phyloP scores from a whole-genome alignment of 2,113 vertebrate species.

The Chionomys nivalis region DNA sequence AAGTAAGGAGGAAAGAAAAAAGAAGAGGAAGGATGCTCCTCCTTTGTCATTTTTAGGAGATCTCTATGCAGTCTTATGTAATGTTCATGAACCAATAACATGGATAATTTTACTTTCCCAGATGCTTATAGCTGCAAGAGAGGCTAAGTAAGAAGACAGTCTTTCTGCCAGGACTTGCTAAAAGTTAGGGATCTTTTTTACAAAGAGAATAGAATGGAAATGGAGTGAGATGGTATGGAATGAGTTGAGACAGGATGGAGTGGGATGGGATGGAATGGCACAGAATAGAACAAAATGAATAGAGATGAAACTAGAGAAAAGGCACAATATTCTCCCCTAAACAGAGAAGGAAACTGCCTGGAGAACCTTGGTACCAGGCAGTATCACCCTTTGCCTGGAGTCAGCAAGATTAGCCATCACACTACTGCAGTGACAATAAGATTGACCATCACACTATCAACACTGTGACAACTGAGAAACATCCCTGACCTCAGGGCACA shows the following conservation, averaged over 20 bases:
- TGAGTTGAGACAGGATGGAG: background rate
- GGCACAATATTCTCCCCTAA: background rate
- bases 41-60: background rate
- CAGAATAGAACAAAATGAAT: background rate
- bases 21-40: background rate
- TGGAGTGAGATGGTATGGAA: background rate
- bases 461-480: background rate
- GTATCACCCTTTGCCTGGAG: background rate
- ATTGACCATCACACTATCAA: background rate
- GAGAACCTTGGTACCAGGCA: background rate
- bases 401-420: background rate
- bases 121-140: background rate
- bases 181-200: constrained; percentile 12
- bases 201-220: background rate
- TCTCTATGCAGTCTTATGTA: background rate
- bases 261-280: background rate
- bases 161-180: background rate
- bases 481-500: background rate
- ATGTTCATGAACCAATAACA: background rate
- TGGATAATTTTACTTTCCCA: background rate
- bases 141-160: background rate
- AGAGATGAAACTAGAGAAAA: background rate
- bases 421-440: too few species aligned
- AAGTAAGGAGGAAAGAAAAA: background rate
- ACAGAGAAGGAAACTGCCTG: background rate